A percentile compares a stretch with the other conserved stretches of the same genome.
phyloP scores from a whole-genome alignment of 2,888 invertebrate genomes.

The Tyria jacobaeae region DNA sequence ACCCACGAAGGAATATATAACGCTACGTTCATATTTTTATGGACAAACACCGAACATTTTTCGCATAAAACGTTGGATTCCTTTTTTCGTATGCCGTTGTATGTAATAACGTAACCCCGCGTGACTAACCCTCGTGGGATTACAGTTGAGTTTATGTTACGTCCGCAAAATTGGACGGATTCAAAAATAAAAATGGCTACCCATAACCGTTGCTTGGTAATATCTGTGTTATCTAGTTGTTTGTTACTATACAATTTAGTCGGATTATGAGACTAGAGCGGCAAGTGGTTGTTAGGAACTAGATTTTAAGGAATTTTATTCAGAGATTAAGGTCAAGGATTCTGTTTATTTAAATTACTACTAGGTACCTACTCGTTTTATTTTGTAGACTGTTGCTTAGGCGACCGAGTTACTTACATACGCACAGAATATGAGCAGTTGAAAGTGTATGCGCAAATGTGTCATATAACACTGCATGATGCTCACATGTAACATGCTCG shows the following conservation, averaged over 20 bases:
- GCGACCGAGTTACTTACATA: background rate
- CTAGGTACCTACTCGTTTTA: background rate
- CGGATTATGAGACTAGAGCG: background rate
- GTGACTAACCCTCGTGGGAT: slow-evolving; percentile 63
- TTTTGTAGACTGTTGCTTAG: background rate
- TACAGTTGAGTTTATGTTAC: slow-evolving; percentile 62
- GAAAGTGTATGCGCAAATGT: background rate
- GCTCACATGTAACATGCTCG: background rate
- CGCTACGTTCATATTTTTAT: slow-evolving; percentile 52
- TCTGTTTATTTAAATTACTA: background rate
- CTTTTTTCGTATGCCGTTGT: slow-evolving; percentile 55
- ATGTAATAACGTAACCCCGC: slow-evolving; percentile 58
- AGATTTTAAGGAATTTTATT: background rate
- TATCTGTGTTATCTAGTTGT: slow-evolving; percentile 42
- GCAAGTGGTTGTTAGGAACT: slow-evolving; percentile 1
- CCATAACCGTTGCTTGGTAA: slow-evolving; percentile 49
- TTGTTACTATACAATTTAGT: slow-evolving; percentile 14
- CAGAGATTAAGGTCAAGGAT: background rate
- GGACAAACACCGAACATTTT: slow-evolving; percentile 55
- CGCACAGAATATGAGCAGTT: background rate
- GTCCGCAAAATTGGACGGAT: slow-evolving; percentile 64
- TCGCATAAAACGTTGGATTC: slow-evolving; percentile 57
- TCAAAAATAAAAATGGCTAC: slow-evolving; percentile 61
- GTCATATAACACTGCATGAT: background rate
- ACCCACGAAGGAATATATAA: slow-evolving; percentile 38